These are phyloP conservation scores for Cydia strobilella DNA, from an alignment of 1,140 invertebrate genomes.

Conservation along the genomic window DNA sequence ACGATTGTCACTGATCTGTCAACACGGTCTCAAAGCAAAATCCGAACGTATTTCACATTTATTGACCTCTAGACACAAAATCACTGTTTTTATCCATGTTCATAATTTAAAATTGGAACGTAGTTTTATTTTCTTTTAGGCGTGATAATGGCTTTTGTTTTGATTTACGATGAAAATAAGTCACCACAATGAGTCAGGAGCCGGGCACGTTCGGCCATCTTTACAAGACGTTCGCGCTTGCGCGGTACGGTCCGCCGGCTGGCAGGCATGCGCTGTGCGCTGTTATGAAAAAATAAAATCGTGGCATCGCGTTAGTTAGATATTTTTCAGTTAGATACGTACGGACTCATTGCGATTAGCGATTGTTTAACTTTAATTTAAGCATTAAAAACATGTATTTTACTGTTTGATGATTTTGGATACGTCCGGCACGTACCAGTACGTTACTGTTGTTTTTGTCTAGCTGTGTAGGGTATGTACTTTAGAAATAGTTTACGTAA, in stretches of 20 bases:
- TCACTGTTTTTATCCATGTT: neutral
- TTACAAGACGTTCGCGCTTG: constrained; percentile 50
- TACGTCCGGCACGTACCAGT: too few species aligned
- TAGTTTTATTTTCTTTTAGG: constrained; percentile 2
- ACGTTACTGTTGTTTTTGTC: too few species aligned
- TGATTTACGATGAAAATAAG: constrained; percentile 49
- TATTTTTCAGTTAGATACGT: neutral
- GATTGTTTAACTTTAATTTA: too few species aligned
- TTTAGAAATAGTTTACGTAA: too few species aligned
- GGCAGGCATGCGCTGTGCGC: constrained; percentile 56
- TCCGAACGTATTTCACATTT: neutral
- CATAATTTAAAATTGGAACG: constrained; percentile 7
- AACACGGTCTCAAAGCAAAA: constrained; percentile 45
- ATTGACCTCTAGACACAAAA: neutral
- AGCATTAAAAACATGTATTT: too few species aligned
- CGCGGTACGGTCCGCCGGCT: constrained; percentile 37
- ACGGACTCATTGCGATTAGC: too few species aligned
- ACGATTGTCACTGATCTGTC: constrained; percentile 59
- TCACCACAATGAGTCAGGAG: constrained; percentile 50
- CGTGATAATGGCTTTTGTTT: constrained; percentile 33
- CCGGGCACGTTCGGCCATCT: constrained; percentile 59
- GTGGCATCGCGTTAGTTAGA: neutral
- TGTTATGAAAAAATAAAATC: constrained; percentile 37
- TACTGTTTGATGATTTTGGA: too few species aligned
- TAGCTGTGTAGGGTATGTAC: too few species aligned